A percentile compares a stretch with the other conserved stretches of the same genome.
Evolutionary conservation across 2,888 invertebrate species (phyloP).

Genomic region (Alsophila aescularia): DNA sequence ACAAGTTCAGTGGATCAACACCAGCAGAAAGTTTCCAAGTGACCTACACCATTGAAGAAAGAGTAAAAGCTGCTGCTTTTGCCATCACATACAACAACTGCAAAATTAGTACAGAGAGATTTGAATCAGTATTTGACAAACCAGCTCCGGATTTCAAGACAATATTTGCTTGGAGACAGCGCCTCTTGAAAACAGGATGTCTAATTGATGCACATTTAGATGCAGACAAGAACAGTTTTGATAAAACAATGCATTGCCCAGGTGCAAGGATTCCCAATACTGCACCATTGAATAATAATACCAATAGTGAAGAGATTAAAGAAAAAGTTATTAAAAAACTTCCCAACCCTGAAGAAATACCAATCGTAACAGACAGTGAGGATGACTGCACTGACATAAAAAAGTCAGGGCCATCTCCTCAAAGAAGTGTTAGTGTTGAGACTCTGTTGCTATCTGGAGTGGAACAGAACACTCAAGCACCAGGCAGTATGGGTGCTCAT

Average conservation of each 20-base stretch:
- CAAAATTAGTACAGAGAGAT: conserved; percentile 70
- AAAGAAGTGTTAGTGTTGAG: conserved; percentile 68
- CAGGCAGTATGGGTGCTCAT: conserved; percentile 44
- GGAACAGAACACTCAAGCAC: conserved; percentile 45
- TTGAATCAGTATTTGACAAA: conserved; percentile 71
- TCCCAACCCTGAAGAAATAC: conserved; percentile 75
- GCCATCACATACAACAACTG: conserved; percentile 77
- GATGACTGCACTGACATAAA: conserved; percentile 47
- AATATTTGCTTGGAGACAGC: conserved; percentile 76
- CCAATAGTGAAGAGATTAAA: conserved; percentile 17
- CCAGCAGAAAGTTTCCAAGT: conserved; percentile 67
- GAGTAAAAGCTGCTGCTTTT: conserved; percentile 71
- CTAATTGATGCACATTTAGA: conserved; percentile 69
- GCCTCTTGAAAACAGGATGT: conserved; percentile 71
- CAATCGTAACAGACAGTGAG: conserved; percentile 62
- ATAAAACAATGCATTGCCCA: conserved; percentile 21
- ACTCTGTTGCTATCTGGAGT: conserved; percentile 58
- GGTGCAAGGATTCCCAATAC: background rate
- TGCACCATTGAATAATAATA: conserved; percentile 14
- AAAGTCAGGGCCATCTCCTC: conserved; percentile 33
- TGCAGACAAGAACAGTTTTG: conserved; percentile 29
- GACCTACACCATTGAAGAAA: conserved; percentile 71
- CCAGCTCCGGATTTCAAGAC: conserved; percentile 80
- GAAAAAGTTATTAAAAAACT: conserved; percentile 44
- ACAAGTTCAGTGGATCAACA: conserved; percentile 66